Conservation (phyloP, 2,113 vertebrate species). For the Heterotilapia buettikoferi region DNA sequence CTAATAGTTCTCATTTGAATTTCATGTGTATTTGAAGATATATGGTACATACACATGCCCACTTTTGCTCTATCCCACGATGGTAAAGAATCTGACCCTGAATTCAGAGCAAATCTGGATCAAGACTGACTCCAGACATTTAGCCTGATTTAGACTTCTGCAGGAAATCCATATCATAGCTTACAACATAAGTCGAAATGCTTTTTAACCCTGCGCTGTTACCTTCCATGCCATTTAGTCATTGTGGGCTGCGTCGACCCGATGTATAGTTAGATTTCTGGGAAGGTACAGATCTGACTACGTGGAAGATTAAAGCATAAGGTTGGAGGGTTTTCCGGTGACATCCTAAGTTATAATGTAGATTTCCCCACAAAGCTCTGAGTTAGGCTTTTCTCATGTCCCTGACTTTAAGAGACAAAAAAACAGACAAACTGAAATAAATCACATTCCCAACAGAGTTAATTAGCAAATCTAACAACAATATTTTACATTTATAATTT, state of each 20-base stretch:
- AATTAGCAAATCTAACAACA: neutral
- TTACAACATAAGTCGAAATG: fast-evolving
- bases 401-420: neutral
- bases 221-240: neutral
- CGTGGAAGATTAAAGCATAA: neutral
- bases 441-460: neutral
- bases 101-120: neutral
- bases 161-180: neutral
- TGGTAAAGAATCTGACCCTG: neutral
- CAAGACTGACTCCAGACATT: neutral
- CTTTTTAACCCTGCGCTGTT: neutral
- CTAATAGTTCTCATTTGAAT: neutral
- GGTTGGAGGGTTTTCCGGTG: neutral
- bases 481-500: neutral
- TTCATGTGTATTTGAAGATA: neutral
- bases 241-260: neutral
- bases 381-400: neutral
- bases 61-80: fast-evolving
- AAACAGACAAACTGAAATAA: neutral
- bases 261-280: neutral
- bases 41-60: neutral
- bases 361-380: neutral
- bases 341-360: neutral
- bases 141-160: neutral
- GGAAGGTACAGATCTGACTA: neutral